Conservation (phyloP, 1,140 invertebrate genomes). For the Venturia canescens region DNA sequence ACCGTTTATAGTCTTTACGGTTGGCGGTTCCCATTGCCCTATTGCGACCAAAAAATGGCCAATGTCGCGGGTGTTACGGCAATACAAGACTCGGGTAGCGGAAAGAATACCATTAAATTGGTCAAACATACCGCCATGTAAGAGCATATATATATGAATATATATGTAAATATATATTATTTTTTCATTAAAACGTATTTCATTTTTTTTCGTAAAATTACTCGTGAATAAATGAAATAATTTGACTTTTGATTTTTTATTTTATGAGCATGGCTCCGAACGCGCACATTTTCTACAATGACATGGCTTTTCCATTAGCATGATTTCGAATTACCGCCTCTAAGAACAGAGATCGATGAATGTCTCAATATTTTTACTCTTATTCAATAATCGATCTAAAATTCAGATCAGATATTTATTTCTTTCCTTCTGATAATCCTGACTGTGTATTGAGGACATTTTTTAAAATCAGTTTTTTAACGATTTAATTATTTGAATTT, state of each 20-base stretch:
- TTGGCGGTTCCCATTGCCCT: slow-evolving; percentile 95
- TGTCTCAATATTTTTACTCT: slow-evolving; percentile 43
- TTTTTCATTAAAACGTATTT: neutral
- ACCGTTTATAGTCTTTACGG: slow-evolving; percentile 89
- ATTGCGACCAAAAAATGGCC: slow-evolving; percentile 87
- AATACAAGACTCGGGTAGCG: slow-evolving; percentile 79
- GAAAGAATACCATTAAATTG: slow-evolving; percentile 78
- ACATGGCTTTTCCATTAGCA: slow-evolving; percentile 73
- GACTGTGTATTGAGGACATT: too few species aligned
- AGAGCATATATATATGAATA: slow-evolving; percentile 67
- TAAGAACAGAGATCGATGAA: neutral
- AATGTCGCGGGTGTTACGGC: slow-evolving; percentile 86
- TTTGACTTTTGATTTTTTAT: slow-evolving; percentile 53
- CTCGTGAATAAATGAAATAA: neutral
- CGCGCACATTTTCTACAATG: slow-evolving; percentile 61
- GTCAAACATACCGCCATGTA: slow-evolving; percentile 77
- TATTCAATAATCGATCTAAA: slow-evolving; percentile 52
- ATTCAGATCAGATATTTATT: too few species aligned
- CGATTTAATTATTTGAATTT: too few species aligned
- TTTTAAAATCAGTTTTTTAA: too few species aligned
- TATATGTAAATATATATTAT: neutral
- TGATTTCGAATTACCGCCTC: slow-evolving; percentile 51
- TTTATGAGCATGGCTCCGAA: slow-evolving; percentile 72
- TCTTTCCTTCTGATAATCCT: too few species aligned
- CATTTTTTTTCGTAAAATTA: neutral